Percentiles rank a stretch among this genome's conserved stretches.
phyloP scores from a whole-genome alignment of 2,888 invertebrate species.

The Rhaphigaster nebulosa region DNA sequence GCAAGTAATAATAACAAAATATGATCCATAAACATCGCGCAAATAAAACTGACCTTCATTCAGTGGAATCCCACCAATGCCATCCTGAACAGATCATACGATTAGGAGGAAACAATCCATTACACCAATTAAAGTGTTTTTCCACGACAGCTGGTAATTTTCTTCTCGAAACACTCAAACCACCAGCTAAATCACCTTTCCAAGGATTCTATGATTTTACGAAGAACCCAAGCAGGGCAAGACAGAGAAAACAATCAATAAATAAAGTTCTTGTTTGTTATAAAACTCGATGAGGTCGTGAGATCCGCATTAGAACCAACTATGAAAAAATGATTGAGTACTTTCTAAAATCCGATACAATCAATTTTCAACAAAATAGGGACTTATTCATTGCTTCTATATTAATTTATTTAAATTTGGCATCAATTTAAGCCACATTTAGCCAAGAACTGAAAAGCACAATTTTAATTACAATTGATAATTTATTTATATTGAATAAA shows the following conservation, averaged over 20 bases:
- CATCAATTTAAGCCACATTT: too few species aligned
- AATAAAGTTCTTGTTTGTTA: conserved; percentile 7
- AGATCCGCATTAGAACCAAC: background rate
- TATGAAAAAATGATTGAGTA: background rate
- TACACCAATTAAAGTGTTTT: conserved; percentile 35
- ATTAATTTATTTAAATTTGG: too few species aligned
- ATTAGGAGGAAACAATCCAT: background rate
- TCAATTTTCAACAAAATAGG: background rate
- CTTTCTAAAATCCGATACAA: background rate
- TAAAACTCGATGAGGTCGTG: background rate
- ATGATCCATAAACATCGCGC: too few species aligned
- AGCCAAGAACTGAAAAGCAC: too few species aligned
- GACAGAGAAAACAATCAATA: background rate
- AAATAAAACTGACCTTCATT: background rate
- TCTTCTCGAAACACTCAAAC: background rate
- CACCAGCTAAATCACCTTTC: background rate
- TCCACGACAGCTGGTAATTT: conserved; percentile 13
- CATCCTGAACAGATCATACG: background rate
- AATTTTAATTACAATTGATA: too few species aligned
- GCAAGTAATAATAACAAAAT: too few species aligned
- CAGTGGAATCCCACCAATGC: conserved; percentile 17
- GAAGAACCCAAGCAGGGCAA: background rate
- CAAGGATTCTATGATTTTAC: background rate
- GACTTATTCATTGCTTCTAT: too few species aligned
- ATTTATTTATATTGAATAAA: too few species aligned